These are phyloP conservation scores for Synergus gifuensis DNA, from an alignment of 2,888 invertebrate species.

Conservation along the genomic window DNA sequence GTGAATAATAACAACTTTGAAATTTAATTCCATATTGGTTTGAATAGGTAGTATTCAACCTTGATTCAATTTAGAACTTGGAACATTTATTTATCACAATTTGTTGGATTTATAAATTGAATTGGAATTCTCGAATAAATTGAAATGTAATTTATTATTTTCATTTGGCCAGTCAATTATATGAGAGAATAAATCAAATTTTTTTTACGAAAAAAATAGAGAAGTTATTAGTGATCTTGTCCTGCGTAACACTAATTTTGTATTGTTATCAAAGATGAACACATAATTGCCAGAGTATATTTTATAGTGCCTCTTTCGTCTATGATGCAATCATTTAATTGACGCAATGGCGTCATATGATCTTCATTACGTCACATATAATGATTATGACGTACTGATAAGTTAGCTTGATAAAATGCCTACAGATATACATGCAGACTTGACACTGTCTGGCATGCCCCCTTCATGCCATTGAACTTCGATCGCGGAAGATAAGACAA, in stretches of 20 bases:
- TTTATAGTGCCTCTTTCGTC: background rate
- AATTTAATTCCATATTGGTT: too few species aligned
- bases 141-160: background rate
- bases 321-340: background rate
- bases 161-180: background rate
- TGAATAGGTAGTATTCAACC: too few species aligned
- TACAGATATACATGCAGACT: background rate
- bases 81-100: too few species aligned
- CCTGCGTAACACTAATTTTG: background rate
- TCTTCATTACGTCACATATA: background rate
- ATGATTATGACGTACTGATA: background rate
- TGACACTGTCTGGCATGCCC: background rate
- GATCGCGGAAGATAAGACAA: background rate
- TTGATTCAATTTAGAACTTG: too few species aligned
- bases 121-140: background rate
- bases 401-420: constrained; percentile 7
- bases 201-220: background rate
- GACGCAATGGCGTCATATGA: background rate
- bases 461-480: constrained; percentile 6
- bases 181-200: background rate
- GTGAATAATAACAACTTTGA: too few species aligned
- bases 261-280: background rate
- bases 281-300: background rate
- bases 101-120: too few species aligned
- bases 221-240: background rate